Evolutionary conservation across 2,797 vertebrate genomes (phyloP).

Genomic region (Gadopsis marmoratus): DNA sequence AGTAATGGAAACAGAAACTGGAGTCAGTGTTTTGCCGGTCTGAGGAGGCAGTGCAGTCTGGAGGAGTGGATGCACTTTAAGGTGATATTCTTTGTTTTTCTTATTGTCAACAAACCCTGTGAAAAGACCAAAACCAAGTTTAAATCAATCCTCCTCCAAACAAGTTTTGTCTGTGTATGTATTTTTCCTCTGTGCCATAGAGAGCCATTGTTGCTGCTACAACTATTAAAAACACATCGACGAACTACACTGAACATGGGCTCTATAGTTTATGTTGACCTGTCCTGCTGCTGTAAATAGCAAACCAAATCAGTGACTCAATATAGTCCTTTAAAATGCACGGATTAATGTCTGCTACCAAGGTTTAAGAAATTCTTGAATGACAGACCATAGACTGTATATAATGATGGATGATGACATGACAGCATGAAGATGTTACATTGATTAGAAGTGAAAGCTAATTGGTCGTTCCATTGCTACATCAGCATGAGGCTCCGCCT

Average conservation of each 20-base stretch:
- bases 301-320: too few species aligned
- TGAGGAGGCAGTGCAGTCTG: neutral
- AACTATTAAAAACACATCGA: neutral
- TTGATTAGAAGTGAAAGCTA: too few species aligned
- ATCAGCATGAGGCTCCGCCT: too few species aligned
- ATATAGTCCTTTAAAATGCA: too few species aligned
- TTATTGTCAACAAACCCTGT: neutral
- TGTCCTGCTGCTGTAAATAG: neutral
- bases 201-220: too few species aligned
- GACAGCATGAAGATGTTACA: too few species aligned
- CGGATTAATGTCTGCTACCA: too few species aligned
- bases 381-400: too few species aligned
- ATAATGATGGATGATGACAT: too few species aligned
- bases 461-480: too few species aligned
- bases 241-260: neutral
- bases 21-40: neutral
- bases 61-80: neutral
- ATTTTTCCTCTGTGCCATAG: neutral
- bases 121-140: neutral
- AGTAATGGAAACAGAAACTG: slow-evolving; percentile 1
- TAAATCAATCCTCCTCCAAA: neutral
- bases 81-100: neutral
- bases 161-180: neutral
- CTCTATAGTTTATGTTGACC: neutral
- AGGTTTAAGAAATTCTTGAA: too few species aligned